Conservation (phyloP, 1,140 invertebrate species). For the Brachionus asplanchnoidis region DNA sequence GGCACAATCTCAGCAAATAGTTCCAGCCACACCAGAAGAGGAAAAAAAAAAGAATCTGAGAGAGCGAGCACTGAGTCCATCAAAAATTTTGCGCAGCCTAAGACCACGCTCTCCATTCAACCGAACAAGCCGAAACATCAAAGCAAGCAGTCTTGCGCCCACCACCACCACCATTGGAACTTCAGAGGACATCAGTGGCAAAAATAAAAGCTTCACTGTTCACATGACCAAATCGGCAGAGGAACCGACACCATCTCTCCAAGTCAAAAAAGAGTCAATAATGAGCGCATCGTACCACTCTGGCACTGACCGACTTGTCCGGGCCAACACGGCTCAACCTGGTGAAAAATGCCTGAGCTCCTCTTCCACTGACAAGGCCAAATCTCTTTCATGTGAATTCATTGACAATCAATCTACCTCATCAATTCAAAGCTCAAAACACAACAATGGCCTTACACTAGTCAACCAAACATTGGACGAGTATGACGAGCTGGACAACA, state of each 20-base stretch:
- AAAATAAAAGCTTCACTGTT: slow-evolving; percentile 40
- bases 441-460: background rate
- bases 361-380: background rate
- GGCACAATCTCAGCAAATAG: slow-evolving; percentile 12
- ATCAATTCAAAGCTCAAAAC: background rate
- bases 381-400: slow-evolving; percentile 13
- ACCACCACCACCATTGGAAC: background rate
- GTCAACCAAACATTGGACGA: background rate
- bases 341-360: background rate
- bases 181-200: background rate
- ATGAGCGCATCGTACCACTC: slow-evolving; percentile 33
- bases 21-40: background rate
- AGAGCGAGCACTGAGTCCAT: slow-evolving; percentile 31
- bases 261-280: background rate
- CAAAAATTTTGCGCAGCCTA: slow-evolving; percentile 21
- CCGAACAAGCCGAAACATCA: background rate
- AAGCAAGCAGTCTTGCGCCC: background rate
- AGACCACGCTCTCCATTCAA: slow-evolving; percentile 34
- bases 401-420: slow-evolving; percentile 24
- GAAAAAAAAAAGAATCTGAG: slow-evolving; percentile 7
- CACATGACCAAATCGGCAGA: background rate
- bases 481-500: slow-evolving; percentile 4
- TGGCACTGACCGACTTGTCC: background rate
- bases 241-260: background rate
- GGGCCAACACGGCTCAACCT: background rate